These are phyloP conservation scores for Danio tinwini DNA, from an alignment of 2,797 vertebrate species.

Conservation along the genomic window DNA sequence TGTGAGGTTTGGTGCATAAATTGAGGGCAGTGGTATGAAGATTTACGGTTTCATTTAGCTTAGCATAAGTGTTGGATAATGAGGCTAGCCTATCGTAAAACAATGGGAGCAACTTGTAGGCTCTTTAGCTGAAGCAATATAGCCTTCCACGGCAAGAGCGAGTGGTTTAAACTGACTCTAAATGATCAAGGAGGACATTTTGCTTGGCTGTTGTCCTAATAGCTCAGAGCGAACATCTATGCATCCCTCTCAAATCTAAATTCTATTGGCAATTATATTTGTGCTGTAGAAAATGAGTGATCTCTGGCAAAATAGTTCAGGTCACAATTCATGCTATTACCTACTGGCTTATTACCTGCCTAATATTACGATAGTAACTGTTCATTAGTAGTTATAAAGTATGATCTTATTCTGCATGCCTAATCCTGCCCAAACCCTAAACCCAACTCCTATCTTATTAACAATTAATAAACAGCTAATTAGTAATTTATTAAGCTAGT, in stretches of 20 bases:
- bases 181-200: slow-evolving; percentile 71
- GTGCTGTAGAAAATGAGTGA: slow-evolving; percentile 53
- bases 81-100: slow-evolving; percentile 53
- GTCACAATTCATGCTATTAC: no score
- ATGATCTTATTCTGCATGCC: no score
- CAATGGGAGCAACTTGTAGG: slow-evolving; percentile 59
- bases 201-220: slow-evolving; percentile 71
- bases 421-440: no score
- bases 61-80: slow-evolving; percentile 61
- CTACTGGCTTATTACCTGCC: no score
- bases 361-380: no score
- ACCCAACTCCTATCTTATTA: no score
- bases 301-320: not conserved
- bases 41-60: slow-evolving; percentile 61
- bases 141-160: slow-evolving; percentile 53
- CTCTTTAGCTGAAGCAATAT: slow-evolving; percentile 57
- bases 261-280: slow-evolving; percentile 52
- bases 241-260: slow-evolving; percentile 65
- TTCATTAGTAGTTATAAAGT: no score
- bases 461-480: no score
- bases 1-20: slow-evolving; percentile 52
- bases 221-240: slow-evolving; percentile 69
- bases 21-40: slow-evolving; percentile 51
- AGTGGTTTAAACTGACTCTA: slow-evolving; percentile 67
- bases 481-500: no score